Conservation (phyloP, 2,113 vertebrate species). For the Pelobates fuscus region DNA sequence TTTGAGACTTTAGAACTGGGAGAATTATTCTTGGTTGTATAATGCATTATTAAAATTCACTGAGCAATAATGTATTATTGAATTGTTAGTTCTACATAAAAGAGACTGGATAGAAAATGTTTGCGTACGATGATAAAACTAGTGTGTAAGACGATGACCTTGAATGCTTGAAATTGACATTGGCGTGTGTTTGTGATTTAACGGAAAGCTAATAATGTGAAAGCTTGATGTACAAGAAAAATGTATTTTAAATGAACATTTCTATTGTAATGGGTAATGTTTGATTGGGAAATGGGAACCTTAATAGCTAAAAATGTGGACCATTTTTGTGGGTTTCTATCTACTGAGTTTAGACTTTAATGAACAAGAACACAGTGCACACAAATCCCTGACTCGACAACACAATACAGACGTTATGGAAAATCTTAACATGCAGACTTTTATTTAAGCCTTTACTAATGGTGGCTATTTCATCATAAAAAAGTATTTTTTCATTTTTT, state of each 20-base stretch:
- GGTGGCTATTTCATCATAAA: no score
- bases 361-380: no score
- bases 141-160: constrained; percentile 43
- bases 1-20: constrained; percentile 44
- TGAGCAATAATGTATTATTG: constrained; percentile 48
- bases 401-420: no score
- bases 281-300: constrained; percentile 22
- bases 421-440: no score
- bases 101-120: constrained; percentile 45
- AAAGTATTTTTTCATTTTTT: no score
- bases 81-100: constrained; percentile 51
- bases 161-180: constrained; percentile 47
- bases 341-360: no score
- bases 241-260: constrained; percentile 33
- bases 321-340: no score
- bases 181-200: constrained; percentile 45
- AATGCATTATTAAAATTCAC: constrained; percentile 50
- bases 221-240: constrained; percentile 36
- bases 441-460: no score
- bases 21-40: constrained; percentile 47
- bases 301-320: not conserved
- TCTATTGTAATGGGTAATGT: constrained; percentile 32
- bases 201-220: constrained; percentile 41
- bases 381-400: no score
- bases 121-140: constrained; percentile 41